Evolutionary conservation across 2,888 invertebrate species (phyloP).

Genomic region (Cheiracanthium punctorium): DNA sequence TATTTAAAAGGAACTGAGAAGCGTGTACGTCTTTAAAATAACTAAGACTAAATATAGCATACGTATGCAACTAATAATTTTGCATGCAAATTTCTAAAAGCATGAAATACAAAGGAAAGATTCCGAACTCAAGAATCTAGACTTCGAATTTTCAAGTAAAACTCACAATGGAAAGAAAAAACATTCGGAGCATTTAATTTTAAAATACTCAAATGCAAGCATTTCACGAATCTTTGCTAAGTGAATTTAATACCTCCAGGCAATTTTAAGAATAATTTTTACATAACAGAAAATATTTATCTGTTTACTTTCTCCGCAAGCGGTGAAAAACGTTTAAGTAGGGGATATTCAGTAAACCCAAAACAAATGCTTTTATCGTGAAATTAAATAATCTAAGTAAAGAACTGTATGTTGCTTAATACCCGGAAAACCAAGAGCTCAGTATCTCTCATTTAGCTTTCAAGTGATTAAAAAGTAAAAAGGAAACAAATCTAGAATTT

Average conservation of each 20-base stretch:
- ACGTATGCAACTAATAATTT: too few species aligned
- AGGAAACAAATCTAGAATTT: not conserved
- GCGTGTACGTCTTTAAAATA: too few species aligned
- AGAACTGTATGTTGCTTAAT: not conserved
- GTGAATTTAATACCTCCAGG: not conserved
- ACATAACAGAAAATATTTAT: not conserved
- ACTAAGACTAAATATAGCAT: too few species aligned
- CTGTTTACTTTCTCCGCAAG: not conserved
- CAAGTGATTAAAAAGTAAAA: not conserved
- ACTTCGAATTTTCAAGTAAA: too few species aligned
- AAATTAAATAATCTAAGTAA: not conserved
- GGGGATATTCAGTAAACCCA: not conserved
- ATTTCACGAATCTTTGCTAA: too few species aligned
- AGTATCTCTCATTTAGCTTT: not conserved
- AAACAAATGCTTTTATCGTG: not conserved
- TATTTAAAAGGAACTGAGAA: too few species aligned
- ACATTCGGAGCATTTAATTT: too few species aligned
- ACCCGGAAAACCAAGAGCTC: not conserved
- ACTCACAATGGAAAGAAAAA: too few species aligned
- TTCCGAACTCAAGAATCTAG: too few species aligned
- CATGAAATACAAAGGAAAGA: too few species aligned
- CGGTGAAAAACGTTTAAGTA: not conserved
- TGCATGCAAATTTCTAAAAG: too few species aligned
- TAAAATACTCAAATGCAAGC: too few species aligned
- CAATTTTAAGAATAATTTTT: not conserved